Evolutionary conservation across 2,113 vertebrate species (phyloP), one percentile per base, ranked within the genome.

Genomic region (Lathamus discolor): DNA sequence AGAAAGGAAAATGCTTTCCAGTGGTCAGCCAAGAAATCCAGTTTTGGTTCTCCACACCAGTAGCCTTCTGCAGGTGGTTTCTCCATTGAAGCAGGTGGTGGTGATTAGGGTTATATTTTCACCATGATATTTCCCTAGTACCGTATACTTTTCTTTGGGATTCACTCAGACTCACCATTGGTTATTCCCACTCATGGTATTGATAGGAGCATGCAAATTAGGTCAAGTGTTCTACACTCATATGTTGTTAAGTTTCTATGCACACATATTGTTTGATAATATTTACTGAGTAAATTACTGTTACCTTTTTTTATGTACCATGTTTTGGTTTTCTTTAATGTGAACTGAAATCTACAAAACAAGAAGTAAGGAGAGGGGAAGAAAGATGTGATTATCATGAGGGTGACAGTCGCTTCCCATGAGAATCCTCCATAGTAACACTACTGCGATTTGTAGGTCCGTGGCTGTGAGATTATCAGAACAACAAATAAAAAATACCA

Each of bases 361-460:
- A 29, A 61, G 20, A 33, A 51, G 29, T 22, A 54, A 66, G 31
- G 46, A 27, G 13, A 52, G 25, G 3, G 24, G 4, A 12, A 76
- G 29, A 83, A 79, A 18, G 11, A 15, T 5, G 3, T 29, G 10
- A 54, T 59, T 78, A 16, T 73, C 24, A 13, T 29, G 20, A 35
- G 2, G 1, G 25, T 72, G 20, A 3, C n/a, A 83, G 4, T 68
- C 0, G 0, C 24, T 83, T 73, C 31, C 11, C 22, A 24, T 73
- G 31, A 86, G 22, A 77, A 37, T 76, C 22, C 8, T 62, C 17
- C 29, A 28, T 3, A 66, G 20, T 6, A 88, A 22, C 14, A 24
- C 22, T 66, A 13, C 20, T 12, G 41, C 41, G 44, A 33, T 94
- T 67, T 86, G 15, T 19, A 67, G 29, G 13, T 70, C 37, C 4